These are phyloP conservation scores for Leptinotarsa haldemani DNA, from an alignment of 2,888 invertebrate species.

Conservation along the genomic window DNA sequence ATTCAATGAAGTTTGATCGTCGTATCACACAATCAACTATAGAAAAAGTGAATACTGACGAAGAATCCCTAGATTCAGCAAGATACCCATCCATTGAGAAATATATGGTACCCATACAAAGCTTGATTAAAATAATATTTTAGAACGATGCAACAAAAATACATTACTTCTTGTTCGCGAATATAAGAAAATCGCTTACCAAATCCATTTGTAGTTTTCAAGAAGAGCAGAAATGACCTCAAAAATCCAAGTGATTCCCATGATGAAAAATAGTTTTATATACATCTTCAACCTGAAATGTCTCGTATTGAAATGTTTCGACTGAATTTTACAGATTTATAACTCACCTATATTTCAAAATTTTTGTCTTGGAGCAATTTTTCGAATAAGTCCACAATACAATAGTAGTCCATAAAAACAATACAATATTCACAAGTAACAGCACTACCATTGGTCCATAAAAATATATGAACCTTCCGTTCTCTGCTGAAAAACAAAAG, in stretches of 20 bases:
- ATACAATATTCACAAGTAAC: slow-evolving; percentile 69
- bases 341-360: slow-evolving; percentile 70
- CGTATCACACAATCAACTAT: too few species aligned
- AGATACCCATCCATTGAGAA: too few species aligned
- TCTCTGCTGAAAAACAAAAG: slow-evolving; percentile 62
- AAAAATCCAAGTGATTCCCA: slow-evolving; percentile 80
- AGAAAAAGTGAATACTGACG: too few species aligned
- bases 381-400: slow-evolving; percentile 70
- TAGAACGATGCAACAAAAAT: too few species aligned
- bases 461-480: slow-evolving; percentile 74
- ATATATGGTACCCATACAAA: too few species aligned
- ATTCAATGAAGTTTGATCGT: too few species aligned
- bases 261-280: slow-evolving; percentile 75
- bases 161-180: too few species aligned
- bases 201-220: slow-evolving; percentile 34
- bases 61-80: too few species aligned
- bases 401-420: slow-evolving; percentile 72
- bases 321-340: background rate
- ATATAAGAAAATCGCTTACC: slow-evolving; percentile 21
- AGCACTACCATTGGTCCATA: slow-evolving; percentile 74
- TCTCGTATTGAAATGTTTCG: background rate
- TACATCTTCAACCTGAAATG: slow-evolving; percentile 71
- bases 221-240: slow-evolving; percentile 69
- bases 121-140: too few species aligned
- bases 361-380: slow-evolving; percentile 68